phyloP scores from a whole-genome alignment of 2,888 invertebrate species.

The Cheilosia vernalis region DNA sequence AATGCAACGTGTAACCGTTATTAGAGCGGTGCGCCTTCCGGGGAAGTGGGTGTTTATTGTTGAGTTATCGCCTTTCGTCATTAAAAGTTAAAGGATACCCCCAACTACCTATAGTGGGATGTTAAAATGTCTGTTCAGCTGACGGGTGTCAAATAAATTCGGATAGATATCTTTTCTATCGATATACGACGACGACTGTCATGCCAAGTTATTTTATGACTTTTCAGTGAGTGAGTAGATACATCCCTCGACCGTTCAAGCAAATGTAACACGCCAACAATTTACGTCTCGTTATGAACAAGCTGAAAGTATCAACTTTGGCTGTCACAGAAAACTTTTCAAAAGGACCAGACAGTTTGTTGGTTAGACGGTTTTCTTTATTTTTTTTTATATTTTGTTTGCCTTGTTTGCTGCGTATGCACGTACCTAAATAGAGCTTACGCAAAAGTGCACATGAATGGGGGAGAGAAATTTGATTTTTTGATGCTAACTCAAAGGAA shows the following conservation, averaged over 20 bases:
- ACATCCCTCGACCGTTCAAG: background rate
- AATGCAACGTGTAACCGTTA: background rate
- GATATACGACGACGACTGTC: constrained; percentile 30
- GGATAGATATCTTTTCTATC: constrained; percentile 47
- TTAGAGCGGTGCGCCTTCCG: constrained; percentile 30
- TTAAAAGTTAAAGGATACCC: background rate
- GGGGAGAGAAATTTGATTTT: background rate
- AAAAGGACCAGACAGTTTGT: constrained; percentile 2
- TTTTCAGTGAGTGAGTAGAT: constrained; percentile 20
- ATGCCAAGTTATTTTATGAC: constrained; percentile 42
- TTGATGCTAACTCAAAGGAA: background rate
- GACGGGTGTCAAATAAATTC: constrained; percentile 67
- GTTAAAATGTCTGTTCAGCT: constrained; percentile 10
- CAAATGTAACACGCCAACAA: constrained; percentile 23
- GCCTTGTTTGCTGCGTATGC: constrained; percentile 18
- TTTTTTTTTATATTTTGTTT: background rate
- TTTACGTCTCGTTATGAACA: constrained; percentile 56
- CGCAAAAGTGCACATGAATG: constrained; percentile 11
- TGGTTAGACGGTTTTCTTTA: constrained; percentile 5
- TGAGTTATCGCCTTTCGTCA: constrained; percentile 4
- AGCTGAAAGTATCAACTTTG: constrained; percentile 47
- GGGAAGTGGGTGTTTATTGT: constrained; percentile 31
- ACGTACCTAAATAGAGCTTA: constrained; percentile 28
- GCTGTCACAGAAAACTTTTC: constrained; percentile 37
- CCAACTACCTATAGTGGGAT: constrained; percentile 1